Conservation (phyloP, 2,113 vertebrate species). For the Crypturellus undulatus region DNA sequence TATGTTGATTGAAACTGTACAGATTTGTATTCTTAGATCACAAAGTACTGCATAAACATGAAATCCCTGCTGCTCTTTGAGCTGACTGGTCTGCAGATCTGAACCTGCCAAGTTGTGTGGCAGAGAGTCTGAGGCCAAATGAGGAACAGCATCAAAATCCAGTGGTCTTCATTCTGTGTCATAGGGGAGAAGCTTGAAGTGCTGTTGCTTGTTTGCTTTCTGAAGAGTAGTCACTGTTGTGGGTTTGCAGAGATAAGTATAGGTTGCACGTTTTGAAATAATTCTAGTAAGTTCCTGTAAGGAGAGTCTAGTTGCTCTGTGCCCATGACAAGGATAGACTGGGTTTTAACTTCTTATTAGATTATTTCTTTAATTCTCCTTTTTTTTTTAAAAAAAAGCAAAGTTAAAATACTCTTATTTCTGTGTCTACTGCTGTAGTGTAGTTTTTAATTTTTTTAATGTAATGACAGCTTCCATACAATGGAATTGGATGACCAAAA, state of each 20-base stretch:
- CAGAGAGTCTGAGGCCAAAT: not conserved
- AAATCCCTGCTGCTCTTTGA: not conserved
- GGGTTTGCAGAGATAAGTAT: not conserved
- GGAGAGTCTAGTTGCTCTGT: not conserved
- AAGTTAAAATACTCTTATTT: not conserved
- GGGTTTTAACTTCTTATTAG: not conserved
- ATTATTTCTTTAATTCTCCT: not conserved
- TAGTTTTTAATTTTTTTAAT: too few relatives aligned
- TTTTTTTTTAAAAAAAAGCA: too few relatives aligned
- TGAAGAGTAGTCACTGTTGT: not conserved
- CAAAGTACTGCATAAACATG: not conserved
- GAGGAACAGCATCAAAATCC: not conserved
- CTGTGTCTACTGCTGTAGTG: not conserved
- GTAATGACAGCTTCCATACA: not conserved
- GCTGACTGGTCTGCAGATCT: not conserved
- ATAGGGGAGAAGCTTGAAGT: not conserved
- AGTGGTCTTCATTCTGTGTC: not conserved
- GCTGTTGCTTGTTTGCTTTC: not conserved
- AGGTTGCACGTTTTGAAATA: constrained; percentile 3
- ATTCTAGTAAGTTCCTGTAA: not conserved
- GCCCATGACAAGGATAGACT: not conserved
- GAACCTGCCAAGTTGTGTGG: not conserved
- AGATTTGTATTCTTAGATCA: not conserved
- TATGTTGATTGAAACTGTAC: not conserved
- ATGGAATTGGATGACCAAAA: not conserved